These are phyloP conservation scores for Pollenia amentaria DNA, from an alignment of 2,888 invertebrate species.

Conservation along the genomic window DNA sequence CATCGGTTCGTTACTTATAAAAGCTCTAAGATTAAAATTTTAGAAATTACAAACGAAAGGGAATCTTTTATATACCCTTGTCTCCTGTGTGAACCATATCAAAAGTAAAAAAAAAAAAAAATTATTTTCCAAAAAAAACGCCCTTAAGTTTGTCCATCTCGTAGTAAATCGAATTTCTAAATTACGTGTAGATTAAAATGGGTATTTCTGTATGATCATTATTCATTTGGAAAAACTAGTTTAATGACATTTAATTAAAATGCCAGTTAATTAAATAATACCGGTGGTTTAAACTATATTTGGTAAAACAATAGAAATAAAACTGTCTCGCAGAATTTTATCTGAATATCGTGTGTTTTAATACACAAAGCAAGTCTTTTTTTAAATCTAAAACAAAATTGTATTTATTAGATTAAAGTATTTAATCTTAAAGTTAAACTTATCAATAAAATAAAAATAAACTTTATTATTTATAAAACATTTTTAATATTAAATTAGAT, in stretches of 20 bases:
- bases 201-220: not conserved
- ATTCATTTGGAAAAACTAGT: conserved; percentile 36
- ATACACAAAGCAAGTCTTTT: not conserved
- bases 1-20: too few relatives aligned
- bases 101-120: not conserved
- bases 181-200: conserved; percentile 17
- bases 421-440: conserved; percentile 8
- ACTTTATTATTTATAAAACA: not conserved
- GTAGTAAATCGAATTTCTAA: conserved; percentile 3
- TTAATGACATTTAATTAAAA: conserved; percentile 44
- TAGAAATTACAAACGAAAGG: not conserved
- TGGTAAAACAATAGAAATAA: conserved; percentile 42
- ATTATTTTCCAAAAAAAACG: not conserved
- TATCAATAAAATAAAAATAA: not conserved
- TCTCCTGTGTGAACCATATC: too few relatives aligned
- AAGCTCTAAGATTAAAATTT: too few relatives aligned
- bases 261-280: conserved; percentile 42
- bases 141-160: conserved; percentile 6
- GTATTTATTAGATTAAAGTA: conserved; percentile 1
- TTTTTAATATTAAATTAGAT: too few relatives aligned
- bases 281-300: conserved; percentile 32
- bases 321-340: not conserved
- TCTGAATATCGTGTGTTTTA: not conserved
- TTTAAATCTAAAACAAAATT: not conserved
- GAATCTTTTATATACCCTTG: not conserved